Evolutionary conservation across 2,888 invertebrate genomes (phyloP), one percentile per base, ranked within the genome.

Genomic region (Hydrotaea cyrtoneurina): DNA sequence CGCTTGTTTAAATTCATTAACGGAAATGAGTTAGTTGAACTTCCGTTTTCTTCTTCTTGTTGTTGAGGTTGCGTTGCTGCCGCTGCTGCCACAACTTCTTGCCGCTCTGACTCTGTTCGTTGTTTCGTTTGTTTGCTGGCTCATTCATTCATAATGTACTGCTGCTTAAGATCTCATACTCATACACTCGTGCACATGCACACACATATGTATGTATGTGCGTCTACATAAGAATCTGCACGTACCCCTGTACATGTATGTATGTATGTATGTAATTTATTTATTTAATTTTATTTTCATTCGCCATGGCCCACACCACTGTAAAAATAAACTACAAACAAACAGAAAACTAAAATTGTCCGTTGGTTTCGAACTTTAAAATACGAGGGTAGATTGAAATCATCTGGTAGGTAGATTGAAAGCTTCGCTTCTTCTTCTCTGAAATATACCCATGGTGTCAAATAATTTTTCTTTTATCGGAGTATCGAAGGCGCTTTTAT

Each of bases 11-110:
- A 83, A 87, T 85, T 87, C 88, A 89, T 87, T 88, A 90, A 88
- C 90, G 90, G 91, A 90, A 90, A 90, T 90, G 90, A 90, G 91
- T 90, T 90, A 90, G 90, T 90, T 90, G 89, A 90, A 90, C 90
- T 90, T 90, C 90, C 90, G 90, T 86, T 86, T 78, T 78, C 86
- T 89, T 88, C 87, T 86, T 83, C 75, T 82, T 86, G 17, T 4
- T 46, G 39, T 23, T 64, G 36, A 11, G 21, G 73, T 43, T 55
- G 55, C 31, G 43, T 13, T 50, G 15, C 46, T 17, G 8, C 57
- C 17, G 55, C 26, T 19, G 76, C 36, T 62, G n/a, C 19, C 26
- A 53, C 69, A 31, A 36, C 72, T 71, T 66, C 66, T 66, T 69
- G 19, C 15, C 17, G 55, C 55, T 5, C 2, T 21, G 10, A 55